Conservation (phyloP, 2,113 vertebrate genomes). For the Engraulis encrasicolus region DNA sequence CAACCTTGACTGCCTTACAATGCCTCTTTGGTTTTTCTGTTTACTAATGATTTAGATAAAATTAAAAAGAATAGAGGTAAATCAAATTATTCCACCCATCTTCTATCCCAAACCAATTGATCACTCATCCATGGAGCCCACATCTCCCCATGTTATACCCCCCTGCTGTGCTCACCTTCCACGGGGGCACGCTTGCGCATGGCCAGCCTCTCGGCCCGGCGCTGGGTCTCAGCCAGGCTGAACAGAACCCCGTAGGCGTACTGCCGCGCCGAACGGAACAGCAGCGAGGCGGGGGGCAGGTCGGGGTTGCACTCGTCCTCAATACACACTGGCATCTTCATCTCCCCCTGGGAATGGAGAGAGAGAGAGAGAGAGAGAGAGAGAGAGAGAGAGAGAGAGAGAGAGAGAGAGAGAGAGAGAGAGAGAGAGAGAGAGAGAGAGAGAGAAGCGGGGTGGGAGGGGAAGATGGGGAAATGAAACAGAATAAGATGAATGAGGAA, state of each 20-base stretch:
- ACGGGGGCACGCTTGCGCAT: constrained; percentile 81
- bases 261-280: constrained; percentile 86
- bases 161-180: constrained; percentile 69
- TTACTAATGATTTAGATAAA: not conserved
- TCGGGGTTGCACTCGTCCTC: constrained; percentile 91
- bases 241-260: constrained; percentile 91
- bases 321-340: constrained; percentile 92
- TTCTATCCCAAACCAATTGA: not conserved
- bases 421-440: not conserved
- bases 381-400: not conserved
- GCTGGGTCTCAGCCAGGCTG: constrained; percentile 88
- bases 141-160: not conserved
- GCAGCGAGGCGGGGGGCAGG: constrained; percentile 84
- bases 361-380: not conserved
- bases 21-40: not conserved
- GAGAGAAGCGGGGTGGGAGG: not conserved
- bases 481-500: too few species aligned
- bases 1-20: not conserved
- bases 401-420: not conserved
- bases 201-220: constrained; percentile 84
- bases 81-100: not conserved
- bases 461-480: too few species aligned
- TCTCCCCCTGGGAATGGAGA: constrained; percentile 81
- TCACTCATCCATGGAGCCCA: not conserved
- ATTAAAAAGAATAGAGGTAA: not conserved